Evolutionary conservation across 2,797 vertebrate species (phyloP), one percentile per base, ranked within the genome.

Genomic region (Podarcis lilfordi): DNA sequence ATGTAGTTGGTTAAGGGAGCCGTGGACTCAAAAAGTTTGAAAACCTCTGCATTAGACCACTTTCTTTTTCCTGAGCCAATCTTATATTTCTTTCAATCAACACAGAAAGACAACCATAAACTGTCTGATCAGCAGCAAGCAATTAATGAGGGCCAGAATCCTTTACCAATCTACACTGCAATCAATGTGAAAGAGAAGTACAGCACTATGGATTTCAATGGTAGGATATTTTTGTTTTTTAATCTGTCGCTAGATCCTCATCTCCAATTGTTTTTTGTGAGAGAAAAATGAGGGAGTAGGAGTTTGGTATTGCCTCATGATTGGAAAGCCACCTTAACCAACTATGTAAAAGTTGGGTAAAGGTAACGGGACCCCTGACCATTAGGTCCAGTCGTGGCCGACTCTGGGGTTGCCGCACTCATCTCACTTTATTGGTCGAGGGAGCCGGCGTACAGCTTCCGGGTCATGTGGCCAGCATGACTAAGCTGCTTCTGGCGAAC

Each of bases 131-230:
- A 98, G 88, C 96, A 96, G 19, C 86, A 2, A 50, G 97, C 97
- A 72, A 59, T 98, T 88, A 94, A 95, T 66, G 79, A 0, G 3
- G 97, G 97, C 71, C 97, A 98, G 95, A 98, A 97, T 84, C 97
- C 97, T 77, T 86, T 97, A 77, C 97, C 97, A 21, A 96, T 98
- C 93, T 98, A 98, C 87, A 96, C 97, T 89, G 97, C 97, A 87
- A 92, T 98, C 91, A 97, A 97, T 89, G 96, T 98, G 88, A 98
- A 97, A 87, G 94, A 96, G 80, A 96, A 95, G 82, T 96, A 97
- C 37, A 97, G 97, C 93, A 97, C 97, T 88, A 79, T 95, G 93
- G 97, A 97, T 91, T 97, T 97, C 95, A 97, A 97, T 96, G 97
- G 97, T 97, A 96, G 92, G 64, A 72, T 8, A 86, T 50, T 35